Conservation (phyloP, 1,140 invertebrate species). For the Eriocheir sinensis region DNA sequence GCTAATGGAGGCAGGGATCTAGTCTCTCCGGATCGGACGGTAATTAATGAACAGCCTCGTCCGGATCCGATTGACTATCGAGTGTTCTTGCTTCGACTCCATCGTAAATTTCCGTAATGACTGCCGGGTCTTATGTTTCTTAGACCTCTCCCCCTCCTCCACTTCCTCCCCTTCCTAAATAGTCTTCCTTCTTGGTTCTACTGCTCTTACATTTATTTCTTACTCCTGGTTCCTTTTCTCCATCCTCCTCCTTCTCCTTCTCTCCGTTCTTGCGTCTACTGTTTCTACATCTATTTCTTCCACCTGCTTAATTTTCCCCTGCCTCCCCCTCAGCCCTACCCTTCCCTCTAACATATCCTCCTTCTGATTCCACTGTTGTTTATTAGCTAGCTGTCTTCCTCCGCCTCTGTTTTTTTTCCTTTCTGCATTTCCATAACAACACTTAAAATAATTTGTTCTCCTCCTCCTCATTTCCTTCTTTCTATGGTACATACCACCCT, state of each 20-base stretch:
- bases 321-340: too few species aligned
- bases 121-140: neutral
- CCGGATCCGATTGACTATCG: constrained; percentile 68
- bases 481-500: neutral
- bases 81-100: constrained; percentile 62
- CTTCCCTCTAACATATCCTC: too few species aligned
- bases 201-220: neutral
- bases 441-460: neutral
- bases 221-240: too few species aligned
- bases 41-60: constrained; percentile 60
- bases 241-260: too few species aligned
- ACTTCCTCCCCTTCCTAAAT: neutral
- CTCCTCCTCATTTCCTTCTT: neutral
- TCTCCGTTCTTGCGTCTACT: too few species aligned
- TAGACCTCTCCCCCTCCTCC: neutral
- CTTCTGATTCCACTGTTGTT: too few species aligned
- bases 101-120: constrained; percentile 71
- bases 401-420: neutral
- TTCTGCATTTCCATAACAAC: neutral
- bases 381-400: neutral
- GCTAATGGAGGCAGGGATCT: neutral
- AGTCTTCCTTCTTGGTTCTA: neutral
- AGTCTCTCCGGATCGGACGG: neutral
- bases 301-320: too few species aligned
- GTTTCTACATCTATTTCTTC: too few species aligned